Base-by-base conservation (phyloP, 2,113 vertebrate genomes). In the Onychorhynchus coronatus region DNA sequence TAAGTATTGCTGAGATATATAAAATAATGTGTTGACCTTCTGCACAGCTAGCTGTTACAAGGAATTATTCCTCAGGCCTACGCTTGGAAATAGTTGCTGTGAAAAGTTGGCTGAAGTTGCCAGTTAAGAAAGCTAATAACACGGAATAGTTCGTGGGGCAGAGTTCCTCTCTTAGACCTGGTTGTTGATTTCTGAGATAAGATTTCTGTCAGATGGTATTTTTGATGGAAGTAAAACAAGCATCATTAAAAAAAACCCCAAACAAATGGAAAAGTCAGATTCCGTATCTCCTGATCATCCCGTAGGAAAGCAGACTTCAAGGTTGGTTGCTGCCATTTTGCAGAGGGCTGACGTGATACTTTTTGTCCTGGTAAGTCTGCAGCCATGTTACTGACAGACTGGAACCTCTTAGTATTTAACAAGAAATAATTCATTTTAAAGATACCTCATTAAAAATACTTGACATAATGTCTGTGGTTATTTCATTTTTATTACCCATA, bases 141-240 rank as follows among this genome's bases (percentile, higher is more conserved):
- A 65, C 44, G 50, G 63, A 90, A 58, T 33, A 70, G 72, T 67
- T 88, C 30, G 7, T 42, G 44, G 62, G 74, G 59, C 75, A 90
- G 87, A 90, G 91, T 73, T 95, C 78, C 75, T 90, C 63, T 81
- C 67, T 83, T 46, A 68, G 81, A 59, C 71, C n/a, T 59, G 71
- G 33, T 30, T 83, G 72, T 85, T 91, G 91, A 85, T 88, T 82
- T 94, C 85, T 80, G 82, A 91, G 75, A 66, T 65, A 74, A 73
- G 55, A 62, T 80, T 96, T 76, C 67, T 95, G 67, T 63, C 93
- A 93, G 94, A 86, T 92, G 75, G 78, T 83, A 35, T 93, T 82
- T 93, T 89, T 83, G 82, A 76, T 90, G 59, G 61, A 93, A 96
- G 80, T 9, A 9, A 91, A 91, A 87, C 55, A 92, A 66, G 14